These are phyloP conservation scores for human (Homo sapiens) DNA, from an alignment of 2,113 vertebrate genomes.

Conservation along the genomic window DNA sequence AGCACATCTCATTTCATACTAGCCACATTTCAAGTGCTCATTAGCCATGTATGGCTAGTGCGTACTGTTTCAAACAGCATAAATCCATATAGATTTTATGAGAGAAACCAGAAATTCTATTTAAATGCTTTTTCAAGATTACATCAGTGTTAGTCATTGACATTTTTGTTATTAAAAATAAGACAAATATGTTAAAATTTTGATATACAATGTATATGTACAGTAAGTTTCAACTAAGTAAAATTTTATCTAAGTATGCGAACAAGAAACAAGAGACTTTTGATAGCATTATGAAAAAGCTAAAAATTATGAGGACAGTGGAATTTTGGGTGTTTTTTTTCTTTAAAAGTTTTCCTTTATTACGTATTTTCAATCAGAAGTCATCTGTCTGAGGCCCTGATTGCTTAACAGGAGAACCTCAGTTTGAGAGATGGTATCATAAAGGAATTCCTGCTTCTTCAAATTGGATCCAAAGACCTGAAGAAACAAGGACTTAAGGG, in stretches of 20 bases:
- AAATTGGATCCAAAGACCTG: background rate
- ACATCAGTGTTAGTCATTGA: background rate
- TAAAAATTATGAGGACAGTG: background rate
- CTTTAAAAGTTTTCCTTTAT: background rate
- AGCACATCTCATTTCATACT: slow-evolving; percentile 6
- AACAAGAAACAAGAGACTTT: background rate
- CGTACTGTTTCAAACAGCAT: background rate
- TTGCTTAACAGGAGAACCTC: background rate
- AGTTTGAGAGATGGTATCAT: background rate
- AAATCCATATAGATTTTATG: background rate
- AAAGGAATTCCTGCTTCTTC: background rate
- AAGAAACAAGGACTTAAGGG: background rate
- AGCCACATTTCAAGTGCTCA: background rate
- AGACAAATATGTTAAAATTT: background rate
- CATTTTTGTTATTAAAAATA: slow-evolving; percentile 23
- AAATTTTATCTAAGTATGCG: background rate
- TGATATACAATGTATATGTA: background rate
- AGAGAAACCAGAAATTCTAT: background rate
- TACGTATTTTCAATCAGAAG: background rate
- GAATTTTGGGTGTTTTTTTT: background rate
- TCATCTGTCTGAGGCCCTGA: background rate
- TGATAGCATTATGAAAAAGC: background rate
- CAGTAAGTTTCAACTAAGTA: background rate
- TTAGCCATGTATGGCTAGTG: background rate
- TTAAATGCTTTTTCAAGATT: slow-evolving; percentile 27